Conservation (phyloP, 2,888 invertebrate genomes). For the Phorcus lineatus region DNA sequence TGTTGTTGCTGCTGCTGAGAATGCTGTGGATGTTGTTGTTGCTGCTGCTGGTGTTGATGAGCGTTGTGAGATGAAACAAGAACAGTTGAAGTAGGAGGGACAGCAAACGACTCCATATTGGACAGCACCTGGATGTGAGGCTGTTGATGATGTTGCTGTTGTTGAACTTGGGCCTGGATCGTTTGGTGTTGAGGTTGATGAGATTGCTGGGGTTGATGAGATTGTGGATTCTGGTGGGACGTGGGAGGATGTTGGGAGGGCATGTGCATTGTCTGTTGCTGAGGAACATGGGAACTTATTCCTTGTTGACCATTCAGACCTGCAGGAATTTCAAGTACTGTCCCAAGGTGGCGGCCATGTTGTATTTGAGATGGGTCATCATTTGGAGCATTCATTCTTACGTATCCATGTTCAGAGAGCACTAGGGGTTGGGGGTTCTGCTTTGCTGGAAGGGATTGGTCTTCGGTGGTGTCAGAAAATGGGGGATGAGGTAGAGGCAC, state of each 20-base stretch:
- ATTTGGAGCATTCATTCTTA: background rate
- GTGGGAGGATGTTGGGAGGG: background rate
- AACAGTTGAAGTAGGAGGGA: conserved; percentile 36
- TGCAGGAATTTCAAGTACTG: background rate
- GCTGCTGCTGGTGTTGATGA: conserved; percentile 27
- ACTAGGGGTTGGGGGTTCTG: conserved; percentile 14
- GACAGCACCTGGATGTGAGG: conserved; percentile 14
- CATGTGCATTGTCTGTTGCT: background rate
- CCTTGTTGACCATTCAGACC: background rate
- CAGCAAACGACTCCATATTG: conserved; percentile 30
- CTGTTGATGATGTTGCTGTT: background rate
- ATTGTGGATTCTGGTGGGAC: background rate
- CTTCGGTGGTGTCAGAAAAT: background rate
- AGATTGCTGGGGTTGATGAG: background rate
- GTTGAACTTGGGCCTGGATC: background rate
- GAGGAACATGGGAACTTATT: background rate
- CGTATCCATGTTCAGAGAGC: conserved; percentile 7
- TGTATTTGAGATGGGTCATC: background rate
- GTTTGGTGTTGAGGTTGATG: background rate
- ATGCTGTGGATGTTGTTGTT: conserved; percentile 29
- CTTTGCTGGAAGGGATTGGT: background rate
- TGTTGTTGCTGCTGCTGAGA: conserved; percentile 15
- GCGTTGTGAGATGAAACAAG: conserved; percentile 27
- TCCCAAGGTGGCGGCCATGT: background rate
- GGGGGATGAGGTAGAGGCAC: conserved; percentile 19